These are phyloP conservation scores for Halcyon smyrnensis DNA, from an alignment of 2,797 vertebrate genomes.

Conservation along the genomic window DNA sequence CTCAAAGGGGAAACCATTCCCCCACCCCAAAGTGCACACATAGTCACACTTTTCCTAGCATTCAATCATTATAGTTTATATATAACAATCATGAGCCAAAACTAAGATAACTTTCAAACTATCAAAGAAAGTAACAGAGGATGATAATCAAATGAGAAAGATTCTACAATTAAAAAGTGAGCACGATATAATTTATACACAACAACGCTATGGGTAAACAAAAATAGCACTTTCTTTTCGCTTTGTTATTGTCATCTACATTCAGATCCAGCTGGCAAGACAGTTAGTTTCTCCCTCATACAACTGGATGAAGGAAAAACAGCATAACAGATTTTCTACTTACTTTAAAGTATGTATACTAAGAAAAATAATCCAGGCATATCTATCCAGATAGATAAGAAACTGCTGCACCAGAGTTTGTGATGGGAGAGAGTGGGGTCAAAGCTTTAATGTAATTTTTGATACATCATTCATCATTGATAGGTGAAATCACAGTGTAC, in stretches of 20 bases:
- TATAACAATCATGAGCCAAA: background rate
- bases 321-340: background rate
- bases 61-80: background rate
- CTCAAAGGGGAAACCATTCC: background rate
- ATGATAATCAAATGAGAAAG: background rate
- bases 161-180: background rate
- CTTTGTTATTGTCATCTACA: background rate
- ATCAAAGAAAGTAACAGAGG: background rate
- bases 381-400: background rate
- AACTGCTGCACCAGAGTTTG: background rate
- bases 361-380: background rate
- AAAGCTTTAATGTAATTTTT: background rate
- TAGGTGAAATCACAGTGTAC: background rate
- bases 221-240: background rate
- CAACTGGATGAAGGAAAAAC: background rate
- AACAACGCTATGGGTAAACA: background rate
- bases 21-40: background rate
- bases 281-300: background rate
- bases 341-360: background rate
- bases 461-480: background rate
- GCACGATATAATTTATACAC: rapidly evolving
- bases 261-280: background rate
- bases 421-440: background rate
- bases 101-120: background rate
- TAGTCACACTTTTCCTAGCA: background rate